Percentiles rank a stretch among this genome's conserved stretches.
phyloP scores from a whole-genome alignment of 2,113 vertebrate species.

The Tupaia tana region DNA sequence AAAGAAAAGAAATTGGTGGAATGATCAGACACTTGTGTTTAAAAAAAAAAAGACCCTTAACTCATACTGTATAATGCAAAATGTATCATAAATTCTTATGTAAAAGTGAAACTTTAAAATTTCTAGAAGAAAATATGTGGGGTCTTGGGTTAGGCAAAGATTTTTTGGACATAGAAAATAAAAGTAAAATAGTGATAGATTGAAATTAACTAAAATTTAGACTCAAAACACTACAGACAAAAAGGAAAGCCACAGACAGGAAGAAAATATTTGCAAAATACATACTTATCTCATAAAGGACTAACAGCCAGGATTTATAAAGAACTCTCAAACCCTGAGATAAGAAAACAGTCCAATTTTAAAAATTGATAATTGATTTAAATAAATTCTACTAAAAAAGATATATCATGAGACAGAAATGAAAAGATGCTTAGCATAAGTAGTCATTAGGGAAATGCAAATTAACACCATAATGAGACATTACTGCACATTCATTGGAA shows the following conservation, averaged over 20 bases:
- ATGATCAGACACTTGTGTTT: not conserved
- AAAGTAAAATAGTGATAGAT: not conserved
- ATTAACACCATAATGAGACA: not conserved
- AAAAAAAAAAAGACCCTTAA: not conserved
- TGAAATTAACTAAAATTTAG: not conserved
- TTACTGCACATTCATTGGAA: not conserved
- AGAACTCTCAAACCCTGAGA: not conserved
- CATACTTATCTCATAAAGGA: not conserved
- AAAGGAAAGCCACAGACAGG: not conserved
- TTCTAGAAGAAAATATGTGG: not conserved
- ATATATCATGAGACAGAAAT: not conserved
- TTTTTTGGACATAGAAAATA: not conserved
- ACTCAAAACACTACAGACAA: not conserved
- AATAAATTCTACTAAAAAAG: not conserved
- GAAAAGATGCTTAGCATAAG: not conserved
- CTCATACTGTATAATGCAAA: not conserved
- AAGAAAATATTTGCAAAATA: not conserved
- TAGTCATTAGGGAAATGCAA: not conserved
- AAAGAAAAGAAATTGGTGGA: not conserved
- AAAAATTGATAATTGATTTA: not conserved
- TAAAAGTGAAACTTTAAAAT: not conserved
- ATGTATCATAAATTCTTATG: not conserved
- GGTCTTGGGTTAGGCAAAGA: not conserved
- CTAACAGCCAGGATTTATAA: not conserved
- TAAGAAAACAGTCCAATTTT: not conserved